A percentile compares a stretch with the other conserved stretches of the same genome.
Evolutionary conservation across 1,140 invertebrate genomes (phyloP).

Genomic region (Cyphomyrmex costatus): DNA sequence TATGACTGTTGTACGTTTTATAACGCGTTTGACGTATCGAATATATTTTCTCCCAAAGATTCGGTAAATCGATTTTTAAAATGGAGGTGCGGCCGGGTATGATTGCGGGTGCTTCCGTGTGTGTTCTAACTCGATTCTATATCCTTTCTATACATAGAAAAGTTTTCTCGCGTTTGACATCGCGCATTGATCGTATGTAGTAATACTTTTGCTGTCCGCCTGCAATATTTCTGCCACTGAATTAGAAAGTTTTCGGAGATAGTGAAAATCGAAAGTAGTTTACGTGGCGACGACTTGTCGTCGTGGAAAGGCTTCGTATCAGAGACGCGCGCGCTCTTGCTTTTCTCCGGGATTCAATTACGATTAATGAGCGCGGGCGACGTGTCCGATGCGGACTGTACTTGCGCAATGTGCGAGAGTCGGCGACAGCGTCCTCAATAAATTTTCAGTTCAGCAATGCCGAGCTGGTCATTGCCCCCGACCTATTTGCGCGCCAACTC

Average conservation of each 20-base stretch:
- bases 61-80: background rate
- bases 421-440: constrained; percentile 79
- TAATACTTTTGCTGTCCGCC: constrained; percentile 16
- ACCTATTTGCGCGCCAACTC: constrained; percentile 77
- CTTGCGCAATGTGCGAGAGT: constrained; percentile 79
- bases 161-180: background rate
- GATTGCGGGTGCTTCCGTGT: background rate
- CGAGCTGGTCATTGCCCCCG: constrained; percentile 81
- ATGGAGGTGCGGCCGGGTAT: background rate
- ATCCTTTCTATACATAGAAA: constrained; percentile 22
- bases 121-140: constrained; percentile 13
- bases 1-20: background rate
- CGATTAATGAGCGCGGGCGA: constrained; percentile 28
- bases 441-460: constrained; percentile 79
- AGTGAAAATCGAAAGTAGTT: constrained; percentile 63
- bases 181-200: background rate
- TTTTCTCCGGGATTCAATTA: constrained; percentile 58
- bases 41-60: background rate
- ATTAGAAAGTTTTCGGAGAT: constrained; percentile 63
- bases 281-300: constrained; percentile 50
- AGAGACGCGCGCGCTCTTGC: constrained; percentile 16
- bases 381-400: constrained; percentile 23
- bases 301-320: constrained; percentile 11
- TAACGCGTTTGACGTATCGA: background rate
- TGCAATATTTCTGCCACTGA: constrained; percentile 23